phyloP scores from a whole-genome alignment of 2,113 vertebrate species.

The Chroicocephalus ridibundus region DNA sequence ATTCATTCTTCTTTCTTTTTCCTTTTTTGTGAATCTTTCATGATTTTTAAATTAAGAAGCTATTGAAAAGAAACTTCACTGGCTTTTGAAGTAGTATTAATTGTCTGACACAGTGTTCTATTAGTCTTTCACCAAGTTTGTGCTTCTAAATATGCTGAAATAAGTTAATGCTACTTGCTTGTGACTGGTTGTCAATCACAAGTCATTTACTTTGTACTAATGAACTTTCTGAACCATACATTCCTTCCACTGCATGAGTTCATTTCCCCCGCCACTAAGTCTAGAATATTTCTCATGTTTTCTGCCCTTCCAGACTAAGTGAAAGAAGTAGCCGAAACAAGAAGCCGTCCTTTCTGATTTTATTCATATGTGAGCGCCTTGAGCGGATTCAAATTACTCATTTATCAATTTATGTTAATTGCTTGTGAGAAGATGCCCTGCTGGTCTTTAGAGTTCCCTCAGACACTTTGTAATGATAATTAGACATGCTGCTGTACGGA shows the following conservation, averaged over 20 bases:
- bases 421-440: slow-evolving; percentile 89
- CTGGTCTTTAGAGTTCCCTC: slow-evolving; percentile 83
- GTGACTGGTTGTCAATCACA: slow-evolving; percentile 69
- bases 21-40: slow-evolving; percentile 47
- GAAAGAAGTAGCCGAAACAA: slow-evolving; percentile 70
- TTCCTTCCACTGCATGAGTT: slow-evolving; percentile 67
- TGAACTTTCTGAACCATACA: slow-evolving; percentile 60
- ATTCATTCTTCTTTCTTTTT: slow-evolving; percentile 26
- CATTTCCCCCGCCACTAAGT: slow-evolving; percentile 23
- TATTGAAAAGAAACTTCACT: slow-evolving; percentile 50
- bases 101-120: slow-evolving; percentile 65
- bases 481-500: slow-evolving; percentile 85
- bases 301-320: slow-evolving; percentile 63
- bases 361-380: slow-evolving; percentile 78
- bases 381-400: slow-evolving; percentile 84
- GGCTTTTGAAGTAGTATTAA: slow-evolving; percentile 62
- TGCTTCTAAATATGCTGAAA: slow-evolving; percentile 59
- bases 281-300: slow-evolving; percentile 66
- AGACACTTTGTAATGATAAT: slow-evolving; percentile 91
- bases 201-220: slow-evolving; percentile 68
- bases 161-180: slow-evolving; percentile 42
- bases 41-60: slow-evolving; percentile 68
- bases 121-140: slow-evolving; percentile 62
- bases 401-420: slow-evolving; percentile 93
- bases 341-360: slow-evolving; percentile 76